A percentile compares a stretch with the other conserved stretches of the same genome.
Conservation (phyloP, 2,888 invertebrate genomes). For the Prosapia bicincta region DNA sequence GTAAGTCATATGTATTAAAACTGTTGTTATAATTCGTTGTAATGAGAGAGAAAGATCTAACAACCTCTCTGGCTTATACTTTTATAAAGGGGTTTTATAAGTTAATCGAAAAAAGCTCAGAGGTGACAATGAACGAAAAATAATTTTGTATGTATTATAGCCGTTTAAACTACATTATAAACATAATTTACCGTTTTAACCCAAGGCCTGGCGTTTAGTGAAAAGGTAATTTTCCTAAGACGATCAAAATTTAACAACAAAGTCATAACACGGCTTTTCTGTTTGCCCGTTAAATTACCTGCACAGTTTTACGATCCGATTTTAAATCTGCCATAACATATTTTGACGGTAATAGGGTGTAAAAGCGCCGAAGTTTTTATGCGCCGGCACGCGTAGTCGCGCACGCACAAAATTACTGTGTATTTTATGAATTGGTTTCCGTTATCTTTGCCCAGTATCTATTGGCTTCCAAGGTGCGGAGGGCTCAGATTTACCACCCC, state of each 20-base stretch:
- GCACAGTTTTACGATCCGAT: slow-evolving; percentile 12
- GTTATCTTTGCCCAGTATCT: slow-evolving; percentile 16
- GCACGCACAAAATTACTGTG: slow-evolving; percentile 7
- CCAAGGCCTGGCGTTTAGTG: too few relatives aligned
- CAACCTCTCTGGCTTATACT: too few relatives aligned
- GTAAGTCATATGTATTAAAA: too few relatives aligned
- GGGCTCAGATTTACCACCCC: too few relatives aligned
- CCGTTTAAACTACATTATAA: too few relatives aligned
- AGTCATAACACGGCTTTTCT: neutral
- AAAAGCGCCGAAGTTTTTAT: slow-evolving; percentile 14
- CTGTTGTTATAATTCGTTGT: too few relatives aligned
- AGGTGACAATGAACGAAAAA: too few relatives aligned
- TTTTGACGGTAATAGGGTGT: slow-evolving; percentile 22
- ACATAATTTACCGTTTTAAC: too few relatives aligned
- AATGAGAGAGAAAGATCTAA: too few relatives aligned
- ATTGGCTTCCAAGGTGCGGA: slow-evolving; percentile 11
- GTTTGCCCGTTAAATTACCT: slow-evolving; percentile 20
- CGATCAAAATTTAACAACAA: neutral
- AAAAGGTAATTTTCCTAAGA: neutral
- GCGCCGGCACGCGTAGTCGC: slow-evolving; percentile 1
- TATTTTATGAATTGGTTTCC: slow-evolving; percentile 24
- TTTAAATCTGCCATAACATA: slow-evolving; percentile 21
- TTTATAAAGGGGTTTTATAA: too few relatives aligned
- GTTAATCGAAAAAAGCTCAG: too few relatives aligned
- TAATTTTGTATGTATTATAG: too few relatives aligned